Conservation (phyloP, 2,888 invertebrate genomes). For the Palloptera scutellata region DNA sequence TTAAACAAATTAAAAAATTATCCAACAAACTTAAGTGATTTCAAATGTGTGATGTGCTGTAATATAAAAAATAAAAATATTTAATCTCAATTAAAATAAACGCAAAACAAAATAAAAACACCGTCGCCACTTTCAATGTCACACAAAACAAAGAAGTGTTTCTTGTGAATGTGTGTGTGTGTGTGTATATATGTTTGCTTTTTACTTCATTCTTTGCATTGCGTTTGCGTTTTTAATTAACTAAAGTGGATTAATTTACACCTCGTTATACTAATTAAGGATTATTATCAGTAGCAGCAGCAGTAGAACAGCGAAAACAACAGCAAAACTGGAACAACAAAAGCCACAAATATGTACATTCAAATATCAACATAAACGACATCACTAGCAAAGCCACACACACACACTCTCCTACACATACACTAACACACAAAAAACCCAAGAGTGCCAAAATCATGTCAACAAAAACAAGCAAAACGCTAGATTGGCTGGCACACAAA, state of each 20-base stretch:
- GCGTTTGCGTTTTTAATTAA: constrained; percentile 52
- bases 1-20: not conserved
- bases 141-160: not conserved
- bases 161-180: not conserved
- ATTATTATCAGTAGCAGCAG: constrained; percentile 46
- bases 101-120: not conserved
- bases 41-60: not conserved
- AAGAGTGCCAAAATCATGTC: no score
- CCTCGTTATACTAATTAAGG: constrained; percentile 62
- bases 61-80: not conserved
- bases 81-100: not conserved
- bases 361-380: no score
- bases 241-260: constrained; percentile 62
- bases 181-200: no score
- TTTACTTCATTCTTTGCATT: no score
- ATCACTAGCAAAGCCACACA: no score
- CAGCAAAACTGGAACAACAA: not conserved
- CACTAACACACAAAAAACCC: no score
- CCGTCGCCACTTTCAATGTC: not conserved
- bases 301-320: constrained; percentile 10
- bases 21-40: not conserved
- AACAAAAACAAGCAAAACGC: no score
- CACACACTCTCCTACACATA: no score
- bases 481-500: no score
- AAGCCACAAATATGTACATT: not conserved